Conservation (phyloP, 92 coral and sea anemone species). For the Porites divaricata region DNA sequence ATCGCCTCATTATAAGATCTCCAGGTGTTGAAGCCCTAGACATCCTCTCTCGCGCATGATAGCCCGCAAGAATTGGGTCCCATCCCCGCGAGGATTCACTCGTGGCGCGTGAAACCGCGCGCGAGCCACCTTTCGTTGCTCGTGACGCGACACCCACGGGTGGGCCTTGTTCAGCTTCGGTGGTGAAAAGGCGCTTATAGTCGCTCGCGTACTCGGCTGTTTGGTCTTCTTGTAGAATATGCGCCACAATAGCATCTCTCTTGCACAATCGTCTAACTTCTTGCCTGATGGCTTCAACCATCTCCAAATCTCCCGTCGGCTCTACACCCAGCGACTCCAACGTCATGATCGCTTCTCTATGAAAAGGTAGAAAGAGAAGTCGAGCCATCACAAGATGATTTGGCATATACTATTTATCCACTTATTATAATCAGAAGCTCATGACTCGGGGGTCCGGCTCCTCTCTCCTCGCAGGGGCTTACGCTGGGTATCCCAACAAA, state of each 20-base stretch:
- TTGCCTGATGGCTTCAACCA: conserved; percentile 87
- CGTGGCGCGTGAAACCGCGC: conserved; percentile 67
- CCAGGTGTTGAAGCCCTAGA: conserved; percentile 92
- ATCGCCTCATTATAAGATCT: conserved; percentile 82
- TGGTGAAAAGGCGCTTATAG: conserved; percentile 83
- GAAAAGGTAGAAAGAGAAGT: neutral
- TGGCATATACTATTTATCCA: too few species aligned
- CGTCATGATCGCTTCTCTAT: conserved; percentile 87
- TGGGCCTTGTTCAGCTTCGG: conserved; percentile 51
- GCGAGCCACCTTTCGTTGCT: conserved; percentile 50
- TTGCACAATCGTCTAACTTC: conserved; percentile 89
- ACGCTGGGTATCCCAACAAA: too few species aligned
- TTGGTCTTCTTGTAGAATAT: conserved; percentile 83
- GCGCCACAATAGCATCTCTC: conserved; percentile 82
- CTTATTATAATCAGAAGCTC: too few species aligned
- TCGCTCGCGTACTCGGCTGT: conserved; percentile 70
- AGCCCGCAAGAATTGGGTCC: conserved; percentile 97
- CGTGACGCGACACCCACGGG: conserved; percentile 54
- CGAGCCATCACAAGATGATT: too few species aligned
- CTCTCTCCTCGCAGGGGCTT: too few species aligned
- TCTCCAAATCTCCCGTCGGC: conserved; percentile 92
- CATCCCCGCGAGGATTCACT: conserved; percentile 91
- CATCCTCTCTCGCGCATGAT: conserved; percentile 92
- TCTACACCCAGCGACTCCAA: conserved; percentile 85
- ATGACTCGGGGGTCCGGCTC: too few species aligned